Conservation (phyloP, 2,888 invertebrate species). For the Cordilura impudica region DNA sequence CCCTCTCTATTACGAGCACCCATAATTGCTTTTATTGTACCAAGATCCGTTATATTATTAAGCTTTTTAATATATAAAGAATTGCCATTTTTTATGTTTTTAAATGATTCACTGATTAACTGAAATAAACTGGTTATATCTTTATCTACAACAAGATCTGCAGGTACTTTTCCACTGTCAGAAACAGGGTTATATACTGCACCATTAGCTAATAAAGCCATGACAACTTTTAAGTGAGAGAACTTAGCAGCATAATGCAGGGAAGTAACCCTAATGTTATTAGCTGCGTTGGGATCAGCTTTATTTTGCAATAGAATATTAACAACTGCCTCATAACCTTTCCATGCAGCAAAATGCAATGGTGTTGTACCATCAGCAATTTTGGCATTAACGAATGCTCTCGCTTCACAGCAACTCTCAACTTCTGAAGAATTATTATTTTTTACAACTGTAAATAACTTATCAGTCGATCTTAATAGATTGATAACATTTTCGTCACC, state of each 20-base stretch:
- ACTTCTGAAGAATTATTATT: not conserved
- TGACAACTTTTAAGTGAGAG: not conserved
- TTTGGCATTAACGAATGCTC: not conserved
- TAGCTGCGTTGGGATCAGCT: conserved; percentile 47
- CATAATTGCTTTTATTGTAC: not conserved
- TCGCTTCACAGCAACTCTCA: not conserved
- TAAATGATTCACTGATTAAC: conserved; percentile 7
- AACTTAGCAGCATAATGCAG: conserved; percentile 34
- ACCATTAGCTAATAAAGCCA: not conserved
- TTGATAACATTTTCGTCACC: not conserved
- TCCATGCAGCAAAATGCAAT: conserved; percentile 55
- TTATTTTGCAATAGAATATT: conserved; percentile 51
- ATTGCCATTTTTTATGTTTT: not conserved
- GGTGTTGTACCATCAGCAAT: conserved; percentile 8
- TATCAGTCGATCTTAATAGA: not conserved
- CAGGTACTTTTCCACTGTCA: not conserved
- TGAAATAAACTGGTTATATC: not conserved
- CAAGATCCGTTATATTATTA: conserved; percentile 4
- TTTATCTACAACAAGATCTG: not conserved
- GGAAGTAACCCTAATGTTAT: conserved; percentile 5
- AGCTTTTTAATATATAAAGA: not conserved
- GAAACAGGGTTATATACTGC: conserved; percentile 4
- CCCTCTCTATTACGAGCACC: conserved; percentile 19
- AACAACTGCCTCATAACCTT: conserved; percentile 64
- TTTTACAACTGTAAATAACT: not conserved